Conservation (phyloP, 2,888 invertebrate species). For the Drosophila lacicola region DNA sequence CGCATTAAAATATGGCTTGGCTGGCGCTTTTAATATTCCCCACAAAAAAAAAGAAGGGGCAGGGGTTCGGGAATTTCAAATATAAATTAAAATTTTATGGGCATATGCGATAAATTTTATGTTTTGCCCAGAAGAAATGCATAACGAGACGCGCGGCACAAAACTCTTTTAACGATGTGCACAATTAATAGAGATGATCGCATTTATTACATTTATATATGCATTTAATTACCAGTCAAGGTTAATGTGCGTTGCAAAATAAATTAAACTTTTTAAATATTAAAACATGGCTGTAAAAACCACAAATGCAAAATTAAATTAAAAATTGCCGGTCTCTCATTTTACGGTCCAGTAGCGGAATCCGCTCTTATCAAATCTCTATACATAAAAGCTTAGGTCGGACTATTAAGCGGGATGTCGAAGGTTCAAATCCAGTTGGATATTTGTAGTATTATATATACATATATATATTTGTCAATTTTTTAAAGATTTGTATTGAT, state of each 20-base stretch:
- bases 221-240: slow-evolving; percentile 49
- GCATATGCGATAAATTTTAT: slow-evolving; percentile 64
- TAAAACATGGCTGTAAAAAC: not conserved
- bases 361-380: too few relatives aligned
- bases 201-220: slow-evolving; percentile 33
- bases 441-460: too few relatives aligned
- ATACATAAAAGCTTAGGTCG: too few relatives aligned
- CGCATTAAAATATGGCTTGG: slow-evolving; percentile 67
- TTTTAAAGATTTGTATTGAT: too few relatives aligned
- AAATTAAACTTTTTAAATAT: not conserved
- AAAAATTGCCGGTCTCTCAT: too few relatives aligned
- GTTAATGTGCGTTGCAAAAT: slow-evolving; percentile 25
- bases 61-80: slow-evolving; percentile 39
- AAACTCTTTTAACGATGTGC: slow-evolving; percentile 54
- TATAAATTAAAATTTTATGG: slow-evolving; percentile 74
- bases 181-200: slow-evolving; percentile 59
- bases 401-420: too few relatives aligned
- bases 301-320: not conserved
- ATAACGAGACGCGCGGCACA: slow-evolving; percentile 23
- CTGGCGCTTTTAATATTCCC: slow-evolving; percentile 56
- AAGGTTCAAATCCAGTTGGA: too few relatives aligned
- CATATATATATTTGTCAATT: too few relatives aligned
- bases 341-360: too few relatives aligned
- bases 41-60: slow-evolving; percentile 9
- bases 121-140: slow-evolving; percentile 46